These are phyloP conservation scores for Microctonus brassicae DNA, from an alignment of 2,888 invertebrate species.

Conservation along the genomic window DNA sequence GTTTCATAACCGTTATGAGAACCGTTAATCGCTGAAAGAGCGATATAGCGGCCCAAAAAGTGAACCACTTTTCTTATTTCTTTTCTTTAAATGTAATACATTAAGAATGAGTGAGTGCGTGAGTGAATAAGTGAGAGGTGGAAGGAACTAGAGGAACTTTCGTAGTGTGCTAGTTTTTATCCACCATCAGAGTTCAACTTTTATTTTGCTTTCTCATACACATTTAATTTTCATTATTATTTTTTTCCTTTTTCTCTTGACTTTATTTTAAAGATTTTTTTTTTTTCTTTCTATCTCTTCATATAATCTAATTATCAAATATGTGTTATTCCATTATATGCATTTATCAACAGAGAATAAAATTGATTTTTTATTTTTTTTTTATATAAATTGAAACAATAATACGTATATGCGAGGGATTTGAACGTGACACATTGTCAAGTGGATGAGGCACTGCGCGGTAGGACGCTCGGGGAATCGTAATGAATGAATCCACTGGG, in stretches of 20 bases:
- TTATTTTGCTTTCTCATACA: no score
- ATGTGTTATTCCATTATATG: no score
- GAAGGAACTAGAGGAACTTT: background rate
- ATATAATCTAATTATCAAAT: no score
- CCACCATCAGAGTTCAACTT: no score
- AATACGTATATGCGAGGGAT: background rate
- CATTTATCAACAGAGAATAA: no score
- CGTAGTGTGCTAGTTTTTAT: background rate
- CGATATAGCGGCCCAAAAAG: background rate
- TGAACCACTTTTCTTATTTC: background rate
- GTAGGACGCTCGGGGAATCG: constrained; percentile 5
- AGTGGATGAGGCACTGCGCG: background rate
- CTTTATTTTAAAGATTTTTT: no score
- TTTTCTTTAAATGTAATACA: background rate
- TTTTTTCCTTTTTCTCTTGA: no score
- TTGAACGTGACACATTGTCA: background rate
- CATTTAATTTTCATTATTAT: no score
- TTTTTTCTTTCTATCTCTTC: no score
- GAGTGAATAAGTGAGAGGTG: background rate
- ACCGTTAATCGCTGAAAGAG: constrained; percentile 56
- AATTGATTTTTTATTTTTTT: no score
- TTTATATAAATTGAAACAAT: background rate
- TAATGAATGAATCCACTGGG: constrained; percentile 29
- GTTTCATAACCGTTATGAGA: constrained; percentile 56
- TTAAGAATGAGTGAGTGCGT: background rate